These are phyloP conservation scores for Drosophila koepferae DNA, from an alignment of 2,888 invertebrate species.

Conservation along the genomic window DNA sequence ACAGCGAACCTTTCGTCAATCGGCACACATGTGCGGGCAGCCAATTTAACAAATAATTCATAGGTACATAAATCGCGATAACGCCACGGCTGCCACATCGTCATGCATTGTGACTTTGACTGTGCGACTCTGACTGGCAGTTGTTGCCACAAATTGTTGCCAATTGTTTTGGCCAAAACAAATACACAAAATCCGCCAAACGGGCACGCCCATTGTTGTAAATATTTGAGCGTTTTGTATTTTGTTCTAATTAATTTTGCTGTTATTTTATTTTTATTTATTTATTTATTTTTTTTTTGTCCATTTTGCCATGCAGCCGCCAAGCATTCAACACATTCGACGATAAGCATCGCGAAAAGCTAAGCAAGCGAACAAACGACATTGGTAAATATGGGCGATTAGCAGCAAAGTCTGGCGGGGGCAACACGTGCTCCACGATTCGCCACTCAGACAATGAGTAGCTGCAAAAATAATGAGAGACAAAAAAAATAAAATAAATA, in stretches of 20 bases:
- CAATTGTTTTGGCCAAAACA: constrained; percentile 74
- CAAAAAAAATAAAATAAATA: background rate
- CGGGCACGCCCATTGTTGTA: constrained; percentile 77
- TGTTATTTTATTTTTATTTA: background rate
- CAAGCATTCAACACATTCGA: constrained; percentile 74
- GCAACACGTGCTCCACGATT: constrained; percentile 67
- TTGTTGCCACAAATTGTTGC: constrained; percentile 75
- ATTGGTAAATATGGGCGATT: constrained; percentile 78
- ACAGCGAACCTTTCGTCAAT: constrained; percentile 71
- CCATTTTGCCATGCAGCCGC: constrained; percentile 48
- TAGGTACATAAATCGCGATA: constrained; percentile 79
- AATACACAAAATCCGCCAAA: constrained; percentile 62
- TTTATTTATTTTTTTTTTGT: background rate
- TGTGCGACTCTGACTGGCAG: constrained; percentile 52
- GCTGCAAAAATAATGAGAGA: constrained; percentile 2
- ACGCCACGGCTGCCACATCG: constrained; percentile 62
- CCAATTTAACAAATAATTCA: constrained; percentile 80
- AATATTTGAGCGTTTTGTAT: constrained; percentile 74
- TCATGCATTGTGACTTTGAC: constrained; percentile 58
- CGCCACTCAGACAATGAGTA: constrained; percentile 17
- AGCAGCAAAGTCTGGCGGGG: constrained; percentile 51
- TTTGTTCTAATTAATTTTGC: constrained; percentile 79
- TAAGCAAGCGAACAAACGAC: constrained; percentile 64
- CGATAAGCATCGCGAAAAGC: constrained; percentile 67
- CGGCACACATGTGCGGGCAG: constrained; percentile 68